These are phyloP conservation scores for Sebastes variabilis DNA, from an alignment of 2,797 vertebrate species.

Conservation along the genomic window DNA sequence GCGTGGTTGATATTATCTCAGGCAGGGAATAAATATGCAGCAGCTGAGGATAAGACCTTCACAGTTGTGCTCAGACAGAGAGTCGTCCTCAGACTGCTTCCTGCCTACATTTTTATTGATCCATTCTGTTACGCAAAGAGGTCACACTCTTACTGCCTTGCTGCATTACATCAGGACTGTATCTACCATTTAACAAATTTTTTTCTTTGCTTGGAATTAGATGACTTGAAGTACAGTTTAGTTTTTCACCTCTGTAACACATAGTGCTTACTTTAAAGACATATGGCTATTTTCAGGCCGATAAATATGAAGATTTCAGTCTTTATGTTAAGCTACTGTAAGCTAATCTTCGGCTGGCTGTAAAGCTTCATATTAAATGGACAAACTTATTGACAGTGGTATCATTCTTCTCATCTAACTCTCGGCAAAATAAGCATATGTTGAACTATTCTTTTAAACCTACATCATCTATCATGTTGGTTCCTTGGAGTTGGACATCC, in stretches of 20 bases:
- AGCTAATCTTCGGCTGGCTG: neutral
- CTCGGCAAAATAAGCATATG: neutral
- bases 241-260: neutral
- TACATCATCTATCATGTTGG: no score
- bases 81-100: conserved; percentile 30
- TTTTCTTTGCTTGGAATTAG: neutral
- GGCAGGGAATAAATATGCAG: conserved; percentile 33
- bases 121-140: conserved; percentile 14
- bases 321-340: neutral
- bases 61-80: conserved; percentile 30
- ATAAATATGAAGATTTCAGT: neutral
- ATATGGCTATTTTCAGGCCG: neutral
- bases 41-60: conserved; percentile 48
- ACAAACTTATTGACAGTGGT: neutral
- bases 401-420: neutral
- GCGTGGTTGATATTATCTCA: conserved; percentile 43
- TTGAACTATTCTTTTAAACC: neutral
- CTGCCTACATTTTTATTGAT: conserved; percentile 50
- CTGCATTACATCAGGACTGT: neutral
- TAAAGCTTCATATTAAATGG: neutral
- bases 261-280: neutral
- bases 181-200: neutral
- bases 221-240: neutral
- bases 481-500: neutral
- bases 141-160: conserved; percentile 11